Percentiles rank a stretch among this genome's conserved stretches.
These are phyloP conservation scores for Telmatherina bonti DNA, from an alignment of 2,797 vertebrate species.

Conservation along the genomic window DNA sequence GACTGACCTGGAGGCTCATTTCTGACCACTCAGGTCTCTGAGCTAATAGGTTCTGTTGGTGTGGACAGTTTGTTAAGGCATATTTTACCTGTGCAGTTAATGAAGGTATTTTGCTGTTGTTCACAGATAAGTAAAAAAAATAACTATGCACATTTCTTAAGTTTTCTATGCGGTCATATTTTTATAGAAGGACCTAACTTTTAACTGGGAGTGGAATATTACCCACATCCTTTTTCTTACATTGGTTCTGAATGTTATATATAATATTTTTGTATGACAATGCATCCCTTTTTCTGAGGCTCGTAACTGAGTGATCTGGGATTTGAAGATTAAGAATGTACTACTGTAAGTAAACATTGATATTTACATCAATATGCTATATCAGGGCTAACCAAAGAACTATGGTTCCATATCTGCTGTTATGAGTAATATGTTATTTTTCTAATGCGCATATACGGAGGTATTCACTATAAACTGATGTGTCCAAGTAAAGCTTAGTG, in stretches of 20 bases:
- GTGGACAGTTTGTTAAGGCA: conserved; percentile 49
- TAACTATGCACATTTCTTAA: conserved; percentile 84
- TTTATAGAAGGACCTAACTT: conserved; percentile 71
- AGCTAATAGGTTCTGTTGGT: conserved; percentile 40
- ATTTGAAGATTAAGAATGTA: conserved; percentile 83
- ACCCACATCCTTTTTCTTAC: conserved; percentile 74
- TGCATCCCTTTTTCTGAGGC: conserved; percentile 66
- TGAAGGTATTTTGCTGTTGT: conserved; percentile 83
- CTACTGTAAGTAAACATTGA: conserved; percentile 82
- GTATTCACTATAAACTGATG: conserved; percentile 68
- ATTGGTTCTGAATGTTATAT: conserved; percentile 72
- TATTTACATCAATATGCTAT: conserved; percentile 78
- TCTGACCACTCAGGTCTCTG: conserved; percentile 36
- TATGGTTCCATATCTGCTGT: conserved; percentile 86
- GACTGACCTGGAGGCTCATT: conserved; percentile 30
- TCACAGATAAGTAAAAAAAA: conserved; percentile 76
- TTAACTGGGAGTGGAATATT: conserved; percentile 62
- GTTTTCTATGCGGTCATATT: conserved; percentile 72
- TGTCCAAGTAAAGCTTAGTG: conserved; percentile 84
- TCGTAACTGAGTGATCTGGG: conserved; percentile 80
- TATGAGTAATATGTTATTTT: conserved; percentile 69
- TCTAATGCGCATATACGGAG: conserved; percentile 70
- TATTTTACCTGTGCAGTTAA: conserved; percentile 68
- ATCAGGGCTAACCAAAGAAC: conserved; percentile 98
- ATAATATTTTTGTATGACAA: conserved; percentile 85